Evolutionary conservation across 2,888 invertebrate genomes (phyloP).

Genomic region (Heteromurus nitidus): DNA sequence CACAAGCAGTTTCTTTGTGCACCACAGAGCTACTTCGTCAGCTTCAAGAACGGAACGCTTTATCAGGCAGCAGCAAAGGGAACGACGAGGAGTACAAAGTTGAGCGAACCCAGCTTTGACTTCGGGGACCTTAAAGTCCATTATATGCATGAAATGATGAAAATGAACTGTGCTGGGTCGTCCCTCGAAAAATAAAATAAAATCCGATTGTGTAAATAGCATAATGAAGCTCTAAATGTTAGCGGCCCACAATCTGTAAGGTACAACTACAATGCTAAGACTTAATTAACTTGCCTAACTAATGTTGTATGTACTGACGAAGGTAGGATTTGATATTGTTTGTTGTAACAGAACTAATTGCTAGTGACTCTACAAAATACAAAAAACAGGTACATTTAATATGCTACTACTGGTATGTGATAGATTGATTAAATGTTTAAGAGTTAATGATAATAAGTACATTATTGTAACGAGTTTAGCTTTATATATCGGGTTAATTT

Average conservation of each 20-base stretch:
- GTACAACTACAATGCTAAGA: conserved; percentile 65
- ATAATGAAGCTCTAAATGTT: conserved; percentile 2
- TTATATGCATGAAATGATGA: not conserved
- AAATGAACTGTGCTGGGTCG: not conserved
- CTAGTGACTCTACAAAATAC: not conserved
- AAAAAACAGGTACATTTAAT: conserved; percentile 1
- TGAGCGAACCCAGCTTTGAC: conserved; percentile 65
- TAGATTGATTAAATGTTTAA: conserved; percentile 31
- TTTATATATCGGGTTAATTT: too few species aligned
- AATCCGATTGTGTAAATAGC: conserved; percentile 15
- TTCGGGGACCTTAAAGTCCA: conserved; percentile 19
- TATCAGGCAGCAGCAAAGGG: conserved; percentile 32
- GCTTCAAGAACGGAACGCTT: conserved; percentile 70
- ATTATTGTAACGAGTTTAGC: too few species aligned
- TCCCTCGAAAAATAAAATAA: too few species aligned
- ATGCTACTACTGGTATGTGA: conserved; percentile 47
- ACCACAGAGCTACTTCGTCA: conserved; percentile 73
- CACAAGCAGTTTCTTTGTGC: conserved; percentile 70
- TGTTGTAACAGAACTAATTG: conserved; percentile 43
- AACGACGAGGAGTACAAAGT: conserved; percentile 43
- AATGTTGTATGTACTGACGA: conserved; percentile 56
- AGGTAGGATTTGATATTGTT: conserved; percentile 50
- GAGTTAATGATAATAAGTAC: too few species aligned
- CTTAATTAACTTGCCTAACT: conserved; percentile 65
- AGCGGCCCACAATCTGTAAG: conserved; percentile 64